These are phyloP conservation scores for Oostethus manadensis DNA, from an alignment of 2,113 vertebrate genomes.

Conservation along the genomic window DNA sequence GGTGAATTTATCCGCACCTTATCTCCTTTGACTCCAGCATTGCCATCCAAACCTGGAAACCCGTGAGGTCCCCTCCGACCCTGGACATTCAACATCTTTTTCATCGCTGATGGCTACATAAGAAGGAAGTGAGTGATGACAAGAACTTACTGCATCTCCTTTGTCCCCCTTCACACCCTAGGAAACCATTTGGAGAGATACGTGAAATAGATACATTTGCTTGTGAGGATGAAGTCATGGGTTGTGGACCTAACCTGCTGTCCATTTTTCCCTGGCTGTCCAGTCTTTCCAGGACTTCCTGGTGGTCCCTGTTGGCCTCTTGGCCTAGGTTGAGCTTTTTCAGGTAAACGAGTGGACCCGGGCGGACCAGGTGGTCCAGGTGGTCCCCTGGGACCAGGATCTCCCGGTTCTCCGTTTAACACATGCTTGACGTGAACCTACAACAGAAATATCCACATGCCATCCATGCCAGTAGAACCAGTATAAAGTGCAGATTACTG, in stretches of 20 bases:
- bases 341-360: slow-evolving; percentile 30
- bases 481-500: background rate
- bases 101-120: background rate
- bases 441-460: background rate
- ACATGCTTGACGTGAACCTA: slow-evolving; percentile 35
- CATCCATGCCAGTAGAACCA: background rate
- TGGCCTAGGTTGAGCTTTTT: slow-evolving; percentile 37
- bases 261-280: slow-evolving; percentile 59
- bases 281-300: slow-evolving; percentile 48
- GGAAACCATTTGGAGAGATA: background rate
- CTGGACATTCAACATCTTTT: slow-evolving; percentile 53
- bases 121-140: background rate
- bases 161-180: slow-evolving; percentile 68
- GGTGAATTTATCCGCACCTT: slow-evolving; percentile 63
- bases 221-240: background rate
- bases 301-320: slow-evolving; percentile 57
- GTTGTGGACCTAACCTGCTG: slow-evolving; percentile 44
- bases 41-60: slow-evolving; percentile 65
- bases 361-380: slow-evolving; percentile 58
- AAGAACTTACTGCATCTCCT: slow-evolving; percentile 62
- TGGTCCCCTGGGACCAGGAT: slow-evolving; percentile 54
- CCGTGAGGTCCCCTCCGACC: slow-evolving; percentile 64
- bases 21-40: slow-evolving; percentile 72
- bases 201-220: background rate
- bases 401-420: slow-evolving; percentile 67